These are phyloP conservation scores for Centropyge bicolor DNA, from an alignment of 2,797 vertebrate genomes.

Conservation along the genomic window DNA sequence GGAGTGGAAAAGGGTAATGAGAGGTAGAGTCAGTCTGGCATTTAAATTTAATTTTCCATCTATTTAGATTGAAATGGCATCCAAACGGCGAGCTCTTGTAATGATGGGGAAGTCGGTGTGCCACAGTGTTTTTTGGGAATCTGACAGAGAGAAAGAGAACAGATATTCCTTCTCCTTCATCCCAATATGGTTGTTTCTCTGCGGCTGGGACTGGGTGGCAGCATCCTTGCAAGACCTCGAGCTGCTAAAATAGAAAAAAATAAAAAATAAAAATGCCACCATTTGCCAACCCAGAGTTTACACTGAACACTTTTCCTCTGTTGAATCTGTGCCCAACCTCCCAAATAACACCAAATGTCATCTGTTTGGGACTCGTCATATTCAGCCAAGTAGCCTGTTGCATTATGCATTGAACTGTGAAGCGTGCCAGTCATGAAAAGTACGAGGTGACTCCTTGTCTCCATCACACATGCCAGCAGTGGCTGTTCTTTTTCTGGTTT, in stretches of 20 bases:
- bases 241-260: conserved; percentile 29
- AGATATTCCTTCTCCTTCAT: conserved; percentile 50
- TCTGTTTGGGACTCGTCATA: conserved; percentile 61
- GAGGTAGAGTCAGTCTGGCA: conserved; percentile 60
- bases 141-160: conserved; percentile 45
- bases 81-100: conserved; percentile 65
- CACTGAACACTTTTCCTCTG: conserved; percentile 51
- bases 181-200: conserved; percentile 59
- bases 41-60: conserved; percentile 76
- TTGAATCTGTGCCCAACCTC: conserved; percentile 69
- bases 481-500: conserved; percentile 6
- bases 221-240: conserved; percentile 28
- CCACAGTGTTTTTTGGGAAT: conserved; percentile 53
- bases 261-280: too few relatives aligned
- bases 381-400: conserved; percentile 70
- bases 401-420: conserved; percentile 67
- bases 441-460: conserved; percentile 29
- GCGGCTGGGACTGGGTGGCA: conserved; percentile 44
- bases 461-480: conserved; percentile 13
- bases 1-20: conserved; percentile 42
- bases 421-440: conserved; percentile 57
- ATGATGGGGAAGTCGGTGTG: conserved; percentile 68
- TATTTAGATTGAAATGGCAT: conserved; percentile 77
- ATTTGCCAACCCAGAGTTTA: conserved; percentile 57
- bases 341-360: conserved; percentile 75